Conservation (phyloP, 1,140 invertebrate species). For the Notospermus geniculatus region DNA sequence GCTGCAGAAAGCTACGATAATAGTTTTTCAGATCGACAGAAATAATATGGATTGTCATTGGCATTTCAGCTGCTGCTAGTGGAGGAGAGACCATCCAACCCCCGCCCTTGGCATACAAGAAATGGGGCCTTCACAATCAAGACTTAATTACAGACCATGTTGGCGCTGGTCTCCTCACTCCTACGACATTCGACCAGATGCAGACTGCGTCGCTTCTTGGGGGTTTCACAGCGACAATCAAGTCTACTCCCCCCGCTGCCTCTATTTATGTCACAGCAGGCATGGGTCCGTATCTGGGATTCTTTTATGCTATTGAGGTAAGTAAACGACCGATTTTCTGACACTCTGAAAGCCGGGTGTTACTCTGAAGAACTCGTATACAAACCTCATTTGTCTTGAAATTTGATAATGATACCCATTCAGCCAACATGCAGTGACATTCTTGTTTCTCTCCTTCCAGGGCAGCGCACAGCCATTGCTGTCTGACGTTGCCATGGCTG, state of each 20-base stretch:
- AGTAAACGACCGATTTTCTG: slow-evolving; percentile 10
- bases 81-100: slow-evolving; percentile 63
- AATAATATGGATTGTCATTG: neutral
- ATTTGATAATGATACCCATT: neutral
- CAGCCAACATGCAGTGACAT: no score
- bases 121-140: slow-evolving; percentile 81
- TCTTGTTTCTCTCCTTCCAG: slow-evolving; percentile 54
- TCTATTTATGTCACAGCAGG: slow-evolving; percentile 78
- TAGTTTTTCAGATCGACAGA: no score
- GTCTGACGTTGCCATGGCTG: slow-evolving; percentile 82
- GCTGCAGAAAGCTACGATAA: no score
- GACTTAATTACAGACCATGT: slow-evolving; percentile 73
- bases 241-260: slow-evolving; percentile 72
- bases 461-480: slow-evolving; percentile 69
- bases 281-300: slow-evolving; percentile 78
- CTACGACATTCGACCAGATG: slow-evolving; percentile 83
- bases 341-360: neutral
- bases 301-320: slow-evolving; percentile 81
- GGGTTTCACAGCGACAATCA: slow-evolving; percentile 70
- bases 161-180: slow-evolving; percentile 72
- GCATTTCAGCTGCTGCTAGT: slow-evolving; percentile 65
- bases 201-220: slow-evolving; percentile 75
- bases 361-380: no score
- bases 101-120: slow-evolving; percentile 69
- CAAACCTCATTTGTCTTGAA: slow-evolving; percentile 8